These are phyloP conservation scores for Eutolmus rufibarbis DNA, from an alignment of 2,888 invertebrate genomes.

Conservation along the genomic window DNA sequence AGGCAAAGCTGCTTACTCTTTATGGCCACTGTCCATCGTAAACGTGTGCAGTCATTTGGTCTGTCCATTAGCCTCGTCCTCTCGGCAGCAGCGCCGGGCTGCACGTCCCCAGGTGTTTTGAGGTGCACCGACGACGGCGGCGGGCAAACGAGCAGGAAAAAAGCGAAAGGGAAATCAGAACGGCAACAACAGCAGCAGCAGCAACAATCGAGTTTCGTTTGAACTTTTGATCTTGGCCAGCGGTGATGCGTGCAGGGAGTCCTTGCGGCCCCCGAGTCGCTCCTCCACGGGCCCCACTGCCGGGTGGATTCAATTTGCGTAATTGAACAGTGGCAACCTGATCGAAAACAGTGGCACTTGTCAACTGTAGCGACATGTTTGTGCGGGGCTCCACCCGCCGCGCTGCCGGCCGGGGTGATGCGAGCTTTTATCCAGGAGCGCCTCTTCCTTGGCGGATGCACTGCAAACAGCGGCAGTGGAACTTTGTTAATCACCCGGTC, in stretches of 20 bases:
- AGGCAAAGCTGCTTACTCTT: not conserved
- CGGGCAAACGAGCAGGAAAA: slow-evolving; percentile 17
- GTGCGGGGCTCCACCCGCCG: not conserved
- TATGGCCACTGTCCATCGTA: slow-evolving; percentile 8
- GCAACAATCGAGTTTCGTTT: slow-evolving; percentile 22
- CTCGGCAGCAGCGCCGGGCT: not conserved
- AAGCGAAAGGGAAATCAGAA: slow-evolving; percentile 26
- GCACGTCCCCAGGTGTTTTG: slow-evolving; percentile 24
- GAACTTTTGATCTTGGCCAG: slow-evolving; percentile 32
- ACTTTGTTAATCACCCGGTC: slow-evolving; percentile 3
- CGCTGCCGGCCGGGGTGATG: not conserved
- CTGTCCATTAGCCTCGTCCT: slow-evolving; percentile 8
- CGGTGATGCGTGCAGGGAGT: slow-evolving; percentile 6
- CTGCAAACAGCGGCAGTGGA: not conserved
- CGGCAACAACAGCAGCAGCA: slow-evolving; percentile 1
- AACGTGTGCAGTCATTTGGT: slow-evolving; percentile 33
- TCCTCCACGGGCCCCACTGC: not conserved
- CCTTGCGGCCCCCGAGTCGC: not conserved
- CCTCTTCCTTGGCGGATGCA: not conserved
- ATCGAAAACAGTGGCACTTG: slow-evolving; percentile 35
- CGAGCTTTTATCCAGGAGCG: slow-evolving; percentile 6
- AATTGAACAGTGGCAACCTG: slow-evolving; percentile 34
- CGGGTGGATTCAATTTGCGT: slow-evolving; percentile 34
- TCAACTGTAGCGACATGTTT: slow-evolving; percentile 24
- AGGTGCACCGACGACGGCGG: slow-evolving; percentile 17